Conservation (phyloP, 2,797 vertebrate species). For the Macropodus opercularis region DNA sequence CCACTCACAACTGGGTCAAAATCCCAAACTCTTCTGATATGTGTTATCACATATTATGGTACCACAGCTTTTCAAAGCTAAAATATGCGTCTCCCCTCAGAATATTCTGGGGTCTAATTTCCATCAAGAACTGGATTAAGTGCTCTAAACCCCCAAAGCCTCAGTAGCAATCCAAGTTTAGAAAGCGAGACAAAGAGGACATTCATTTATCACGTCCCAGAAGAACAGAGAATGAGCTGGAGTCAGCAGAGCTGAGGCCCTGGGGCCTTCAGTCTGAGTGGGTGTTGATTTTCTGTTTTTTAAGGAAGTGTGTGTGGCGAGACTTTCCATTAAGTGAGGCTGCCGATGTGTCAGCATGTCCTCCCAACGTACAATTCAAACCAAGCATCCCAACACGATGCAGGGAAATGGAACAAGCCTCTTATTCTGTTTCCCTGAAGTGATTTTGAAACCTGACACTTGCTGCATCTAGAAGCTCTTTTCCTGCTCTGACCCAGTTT, state of each 20-base stretch:
- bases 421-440: conserved; percentile 5
- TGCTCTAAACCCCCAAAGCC: too few relatives aligned
- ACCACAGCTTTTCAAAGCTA: not conserved
- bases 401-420: conserved; percentile 6
- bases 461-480: conserved; percentile 15
- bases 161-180: not conserved
- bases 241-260: conserved; percentile 10
- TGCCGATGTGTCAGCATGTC: conserved; percentile 11
- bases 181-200: not conserved
- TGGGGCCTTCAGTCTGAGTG: not conserved
- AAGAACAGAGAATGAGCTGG: not conserved
- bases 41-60: too few relatives aligned
- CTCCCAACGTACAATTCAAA: not conserved
- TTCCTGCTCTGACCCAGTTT: conserved; percentile 8
- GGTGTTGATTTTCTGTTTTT: not conserved
- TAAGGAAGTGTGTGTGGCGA: not conserved
- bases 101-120: not conserved
- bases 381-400: not conserved
- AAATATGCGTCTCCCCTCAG: not conserved
- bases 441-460: conserved; percentile 1
- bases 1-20: too few relatives aligned
- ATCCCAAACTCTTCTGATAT: too few relatives aligned
- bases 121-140: not conserved
- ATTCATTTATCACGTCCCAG: conserved; percentile 1
- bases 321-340: not conserved